Evolutionary conservation across 2,113 vertebrate species (phyloP).

Genomic region (cat (Felis catus)): F.catus_Fca126_mat1.0 CM031414.1:51171001-51171500

Average conservation of each 20-base stretch:
- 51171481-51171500: not conserved
- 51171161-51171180: slow-evolving; percentile 87
- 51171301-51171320: no score
- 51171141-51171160: slow-evolving; percentile 81
- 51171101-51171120: not conserved
- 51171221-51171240: not conserved
- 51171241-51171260: not conserved
- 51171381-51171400: not conserved
- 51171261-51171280: not conserved
- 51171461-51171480: not conserved
- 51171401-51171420: not conserved
- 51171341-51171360: slow-evolving; percentile 13
- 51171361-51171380: not conserved
- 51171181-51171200: slow-evolving; percentile 68
- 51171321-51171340: no score
- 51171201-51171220: not conserved
- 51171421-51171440: not conserved
- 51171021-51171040: slow-evolving; percentile 87
- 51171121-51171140: not conserved
- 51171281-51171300: not conserved
- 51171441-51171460: not conserved
- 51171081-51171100: accelerated
- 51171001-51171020: slow-evolving; percentile 69
- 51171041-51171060: slow-evolving; percentile 74
- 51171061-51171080: not conserved